phyloP scores from a whole-genome alignment of 2,888 invertebrate species.

The Tetheella fluctuosa region DNA sequence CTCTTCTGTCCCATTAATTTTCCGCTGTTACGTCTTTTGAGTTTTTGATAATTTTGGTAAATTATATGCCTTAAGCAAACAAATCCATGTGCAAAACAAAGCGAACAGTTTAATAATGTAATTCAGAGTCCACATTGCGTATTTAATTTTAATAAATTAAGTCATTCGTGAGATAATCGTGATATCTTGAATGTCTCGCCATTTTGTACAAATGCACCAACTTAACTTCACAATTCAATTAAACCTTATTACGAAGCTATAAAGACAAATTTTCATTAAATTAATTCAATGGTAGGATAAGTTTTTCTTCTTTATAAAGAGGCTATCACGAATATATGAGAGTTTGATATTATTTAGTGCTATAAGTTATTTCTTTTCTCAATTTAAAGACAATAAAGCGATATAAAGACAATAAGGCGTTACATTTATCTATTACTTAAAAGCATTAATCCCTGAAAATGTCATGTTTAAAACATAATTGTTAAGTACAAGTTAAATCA shows the following conservation, averaged over 20 bases:
- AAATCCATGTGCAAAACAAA: background rate
- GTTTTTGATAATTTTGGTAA: background rate
- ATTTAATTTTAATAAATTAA: slow-evolving; percentile 65
- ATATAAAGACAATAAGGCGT: slow-evolving; percentile 1
- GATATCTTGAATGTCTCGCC: slow-evolving; percentile 43
- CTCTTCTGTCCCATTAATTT: too few relatives aligned
- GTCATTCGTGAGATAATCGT: slow-evolving; percentile 60
- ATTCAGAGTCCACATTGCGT: slow-evolving; percentile 39
- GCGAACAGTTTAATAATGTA: slow-evolving; percentile 36
- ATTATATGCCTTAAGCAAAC: background rate
- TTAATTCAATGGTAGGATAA: background rate
- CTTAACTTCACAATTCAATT: slow-evolving; percentile 12
- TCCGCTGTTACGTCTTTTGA: too few relatives aligned
- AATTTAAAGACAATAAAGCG: slow-evolving; percentile 11
- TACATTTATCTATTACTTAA: slow-evolving; percentile 5
- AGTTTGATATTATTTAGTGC: background rate
- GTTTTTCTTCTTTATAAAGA: background rate
- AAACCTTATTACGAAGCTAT: background rate
- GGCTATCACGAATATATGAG: background rate
- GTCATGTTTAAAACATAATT: slow-evolving; percentile 8
- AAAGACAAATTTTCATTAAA: background rate
- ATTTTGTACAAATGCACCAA: slow-evolving; percentile 39
- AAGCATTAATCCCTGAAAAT: too few relatives aligned
- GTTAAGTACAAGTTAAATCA: background rate
- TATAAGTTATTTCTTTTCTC: slow-evolving; percentile 3